Base-by-base conservation (phyloP, 1,140 invertebrate species). In the Eueides isabella region DNA sequence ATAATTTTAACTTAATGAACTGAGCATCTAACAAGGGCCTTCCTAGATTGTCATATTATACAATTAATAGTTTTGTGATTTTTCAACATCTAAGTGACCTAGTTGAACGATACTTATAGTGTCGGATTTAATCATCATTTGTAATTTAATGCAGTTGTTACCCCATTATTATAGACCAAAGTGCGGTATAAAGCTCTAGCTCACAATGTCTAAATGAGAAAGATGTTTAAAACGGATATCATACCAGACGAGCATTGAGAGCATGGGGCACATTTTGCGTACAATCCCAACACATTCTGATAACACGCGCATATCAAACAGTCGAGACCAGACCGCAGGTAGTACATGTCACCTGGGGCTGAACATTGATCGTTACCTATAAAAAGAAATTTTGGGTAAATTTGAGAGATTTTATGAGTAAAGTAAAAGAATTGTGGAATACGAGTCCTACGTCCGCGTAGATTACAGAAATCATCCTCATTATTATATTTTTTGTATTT, bases 221-320 rank as follows among this genome's bases (percentile, higher is more conserved):
- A 44, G n/a, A 6, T 19, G n/a, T 5, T n/a, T 44, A 19, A 44
- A 44, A 44, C 7, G 14, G 28, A 29, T 6, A 67, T 44, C 75
- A 80, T 76, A 87, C 84, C 38, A 38, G 71, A 31, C 26, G 63
- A 69, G 35, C 84, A 86, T n/a, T 67, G 26, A 38, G 65, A 78
- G 78, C 88, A 90, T 1, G 82, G 63, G 0, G 77, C 77, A 67
- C 88, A 88, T 64, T 87, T 88, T 30, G 85, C 66, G 71, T 78
- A 80, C 2, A 88, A 65, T 31, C 79, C 80, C n/a, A 55, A 70
- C 1, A 31, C 33, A 12, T 66, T 67, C 41, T 44, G 41, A 81
- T 85, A 88, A 72, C 88, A 88, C 4, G 65, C 86, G 68, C 86
- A 88, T 11, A 90, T 67, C 74, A 75, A 73, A 67, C 86, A 90